Percentiles rank a stretch among this genome's conserved stretches.
These are phyloP conservation scores for Oxygymnocypris stewartii DNA, from an alignment of 2,113 vertebrate species.

Conservation along the genomic window DNA sequence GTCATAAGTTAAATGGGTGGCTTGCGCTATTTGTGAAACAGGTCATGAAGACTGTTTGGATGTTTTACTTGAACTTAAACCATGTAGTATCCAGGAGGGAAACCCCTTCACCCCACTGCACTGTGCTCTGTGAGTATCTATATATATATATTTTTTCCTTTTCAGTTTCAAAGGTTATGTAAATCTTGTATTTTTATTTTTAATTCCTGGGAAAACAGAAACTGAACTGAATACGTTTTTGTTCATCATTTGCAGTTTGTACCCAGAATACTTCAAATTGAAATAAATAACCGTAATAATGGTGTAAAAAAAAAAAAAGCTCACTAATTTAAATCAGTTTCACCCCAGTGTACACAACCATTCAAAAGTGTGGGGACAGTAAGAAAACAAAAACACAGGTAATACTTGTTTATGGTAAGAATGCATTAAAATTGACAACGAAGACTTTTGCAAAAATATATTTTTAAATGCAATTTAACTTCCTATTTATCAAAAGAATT, in stretches of 20 bases:
- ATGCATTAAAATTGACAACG: neutral
- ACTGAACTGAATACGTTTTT: neutral
- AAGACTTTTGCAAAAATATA: neutral
- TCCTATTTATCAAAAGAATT: neutral
- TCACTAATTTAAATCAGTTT: neutral
- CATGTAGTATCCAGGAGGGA: slow-evolving; percentile 90
- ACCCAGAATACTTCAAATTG: neutral
- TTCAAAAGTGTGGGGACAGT: neutral
- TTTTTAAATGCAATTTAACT: no score
- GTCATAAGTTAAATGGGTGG: neutral
- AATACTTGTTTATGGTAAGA: no score
- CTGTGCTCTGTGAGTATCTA: slow-evolving; percentile 94
- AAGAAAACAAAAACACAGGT: no score
- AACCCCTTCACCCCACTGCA: slow-evolving; percentile 95
- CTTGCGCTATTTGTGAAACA: slow-evolving; percentile 56
- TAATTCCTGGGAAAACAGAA: neutral
- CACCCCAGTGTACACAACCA: no score
- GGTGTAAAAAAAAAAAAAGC: neutral
- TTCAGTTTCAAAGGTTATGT: neutral
- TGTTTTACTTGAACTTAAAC: slow-evolving; percentile 98
- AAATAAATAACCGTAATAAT: neutral
- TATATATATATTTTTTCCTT: no score
- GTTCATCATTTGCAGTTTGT: neutral
- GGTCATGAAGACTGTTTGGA: slow-evolving; percentile 97
- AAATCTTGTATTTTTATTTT: neutral